Conservation (phyloP, 2,888 invertebrate genomes). For the Polydesmus complanatus region DNA sequence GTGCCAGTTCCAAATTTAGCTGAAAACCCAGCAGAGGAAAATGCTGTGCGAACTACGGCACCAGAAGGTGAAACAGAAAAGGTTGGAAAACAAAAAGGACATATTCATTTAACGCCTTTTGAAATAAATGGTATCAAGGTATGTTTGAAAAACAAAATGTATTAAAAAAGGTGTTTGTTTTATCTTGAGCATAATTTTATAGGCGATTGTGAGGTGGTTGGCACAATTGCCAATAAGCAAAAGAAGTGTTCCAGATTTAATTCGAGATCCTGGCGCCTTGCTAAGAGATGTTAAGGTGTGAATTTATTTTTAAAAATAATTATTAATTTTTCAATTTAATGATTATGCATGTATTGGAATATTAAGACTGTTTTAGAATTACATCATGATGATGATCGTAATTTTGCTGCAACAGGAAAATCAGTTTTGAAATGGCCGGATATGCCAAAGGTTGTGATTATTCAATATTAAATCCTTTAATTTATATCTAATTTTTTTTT, state of each 20-base stretch:
- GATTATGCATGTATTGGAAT: too few species aligned
- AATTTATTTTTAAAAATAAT: too few species aligned
- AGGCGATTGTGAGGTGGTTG: slow-evolving; percentile 75
- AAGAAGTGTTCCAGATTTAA: slow-evolving; percentile 79
- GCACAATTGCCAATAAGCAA: slow-evolving; percentile 77
- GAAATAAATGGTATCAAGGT: slow-evolving; percentile 38
- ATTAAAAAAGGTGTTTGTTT: neutral
- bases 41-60: neutral
- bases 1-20: too few species aligned
- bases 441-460: slow-evolving; percentile 24
- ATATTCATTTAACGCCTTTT: slow-evolving; percentile 35
- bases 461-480: neutral
- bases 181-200: slow-evolving; percentile 4
- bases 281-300: slow-evolving; percentile 59
- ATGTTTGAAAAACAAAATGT: neutral
- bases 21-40: neutral
- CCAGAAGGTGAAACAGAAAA: neutral
- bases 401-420: slow-evolving; percentile 66
- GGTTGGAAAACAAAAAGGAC: slow-evolving; percentile 8
- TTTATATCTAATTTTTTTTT: neutral
- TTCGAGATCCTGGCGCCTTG: slow-evolving; percentile 74
- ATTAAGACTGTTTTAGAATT: slow-evolving; percentile 63
- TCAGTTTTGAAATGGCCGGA: slow-evolving; percentile 48
- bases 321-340: too few species aligned
- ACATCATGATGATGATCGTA: slow-evolving; percentile 72